phyloP scores from a whole-genome alignment of 2,797 vertebrate genomes.

The Falco peregrinus region DNA sequence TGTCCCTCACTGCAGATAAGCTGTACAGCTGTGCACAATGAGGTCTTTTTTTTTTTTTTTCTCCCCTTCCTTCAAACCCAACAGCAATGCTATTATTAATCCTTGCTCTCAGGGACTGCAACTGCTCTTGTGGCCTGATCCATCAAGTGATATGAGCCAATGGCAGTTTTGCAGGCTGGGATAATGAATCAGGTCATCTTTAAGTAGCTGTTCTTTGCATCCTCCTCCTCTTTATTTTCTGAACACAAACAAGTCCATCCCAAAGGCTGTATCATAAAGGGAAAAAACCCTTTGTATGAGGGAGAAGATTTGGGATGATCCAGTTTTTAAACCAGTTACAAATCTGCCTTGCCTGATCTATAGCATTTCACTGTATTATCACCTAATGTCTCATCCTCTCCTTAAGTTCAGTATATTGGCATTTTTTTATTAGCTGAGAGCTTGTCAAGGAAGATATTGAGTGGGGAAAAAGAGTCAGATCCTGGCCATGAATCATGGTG shows the following conservation, averaged over 20 bases:
- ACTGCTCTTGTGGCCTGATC: background rate
- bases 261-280: background rate
- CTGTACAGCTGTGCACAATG: slow-evolving; percentile 10
- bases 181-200: background rate
- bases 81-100: background rate
- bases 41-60: background rate
- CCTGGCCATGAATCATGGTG: background rate
- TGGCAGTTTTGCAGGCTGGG: background rate
- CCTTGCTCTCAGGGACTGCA: background rate
- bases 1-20: slow-evolving; percentile 35
- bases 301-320: background rate
- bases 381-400: background rate
- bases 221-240: background rate
- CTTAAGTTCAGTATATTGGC: background rate
- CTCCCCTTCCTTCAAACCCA: background rate
- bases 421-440: background rate
- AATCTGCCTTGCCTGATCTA: background rate
- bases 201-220: background rate
- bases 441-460: background rate
- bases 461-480: background rate
- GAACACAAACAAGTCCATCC: background rate
- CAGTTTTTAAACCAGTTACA: background rate
- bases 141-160: background rate
- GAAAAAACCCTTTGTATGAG: background rate
- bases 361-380: fast-evolving